Evolutionary conservation across 2,797 vertebrate genomes (phyloP).

Genomic region (Pagetopsis macropterus): DNA sequence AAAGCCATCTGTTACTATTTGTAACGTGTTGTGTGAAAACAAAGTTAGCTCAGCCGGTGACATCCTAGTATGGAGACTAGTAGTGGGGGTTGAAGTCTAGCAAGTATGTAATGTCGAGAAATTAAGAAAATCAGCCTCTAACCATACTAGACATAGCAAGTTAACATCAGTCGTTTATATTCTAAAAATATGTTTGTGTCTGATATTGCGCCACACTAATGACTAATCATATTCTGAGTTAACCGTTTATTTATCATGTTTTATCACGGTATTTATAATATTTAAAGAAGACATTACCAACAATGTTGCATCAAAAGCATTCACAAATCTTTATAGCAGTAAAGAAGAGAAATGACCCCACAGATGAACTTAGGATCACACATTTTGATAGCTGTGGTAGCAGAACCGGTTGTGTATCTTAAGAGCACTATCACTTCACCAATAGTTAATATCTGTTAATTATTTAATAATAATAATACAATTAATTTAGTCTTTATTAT

Average conservation of each 20-base stretch:
- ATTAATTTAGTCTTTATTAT: not conserved
- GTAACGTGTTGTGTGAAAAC: conserved; percentile 13
- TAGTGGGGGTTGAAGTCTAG: conserved; percentile 8
- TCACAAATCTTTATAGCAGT: not conserved
- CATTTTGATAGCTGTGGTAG: not conserved
- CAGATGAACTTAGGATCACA: not conserved
- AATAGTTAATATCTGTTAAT: not conserved
- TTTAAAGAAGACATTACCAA: not conserved
- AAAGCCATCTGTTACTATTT: conserved; percentile 17
- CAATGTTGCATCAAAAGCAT: not conserved
- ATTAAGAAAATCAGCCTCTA: not conserved
- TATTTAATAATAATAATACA: too few species aligned
- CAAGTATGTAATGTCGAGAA: not conserved
- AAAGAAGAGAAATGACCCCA: not conserved
- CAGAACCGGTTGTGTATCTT: not conserved
- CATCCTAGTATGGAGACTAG: conserved; percentile 13
- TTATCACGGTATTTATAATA: not conserved
- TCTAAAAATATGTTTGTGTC: not conserved
- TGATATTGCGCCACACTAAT: not conserved
- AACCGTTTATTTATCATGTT: not conserved
- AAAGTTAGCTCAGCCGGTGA: conserved; percentile 31
- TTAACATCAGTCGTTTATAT: not conserved
- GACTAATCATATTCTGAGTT: not conserved
- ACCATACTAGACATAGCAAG: not conserved
- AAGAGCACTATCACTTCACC: not conserved